phyloP scores from a whole-genome alignment of 2,888 invertebrate genomes.

The Meta bourneti region DNA sequence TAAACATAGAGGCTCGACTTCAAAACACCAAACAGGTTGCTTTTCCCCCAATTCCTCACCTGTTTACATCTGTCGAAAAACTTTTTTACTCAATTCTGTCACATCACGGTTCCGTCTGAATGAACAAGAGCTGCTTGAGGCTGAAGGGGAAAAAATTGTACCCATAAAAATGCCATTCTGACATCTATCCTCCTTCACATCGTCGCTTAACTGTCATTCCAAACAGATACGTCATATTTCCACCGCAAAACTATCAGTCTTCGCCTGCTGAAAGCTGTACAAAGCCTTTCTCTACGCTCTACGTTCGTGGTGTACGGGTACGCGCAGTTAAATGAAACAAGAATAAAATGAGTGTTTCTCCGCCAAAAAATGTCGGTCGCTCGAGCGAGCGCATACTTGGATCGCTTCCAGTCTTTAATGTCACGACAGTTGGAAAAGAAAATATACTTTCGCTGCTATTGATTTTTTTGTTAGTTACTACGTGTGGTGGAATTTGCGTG shows the following conservation, averaged over 20 bases:
- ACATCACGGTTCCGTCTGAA: conserved; percentile 8
- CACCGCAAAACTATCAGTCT: conserved; percentile 32
- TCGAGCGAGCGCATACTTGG: conserved; percentile 59
- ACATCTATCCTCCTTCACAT: conserved; percentile 47
- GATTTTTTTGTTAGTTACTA: conserved; percentile 46
- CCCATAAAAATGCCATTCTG: conserved; percentile 50
- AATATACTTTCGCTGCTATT: conserved; percentile 38
- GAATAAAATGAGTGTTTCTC: conserved; percentile 47
- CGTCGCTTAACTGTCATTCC: conserved; percentile 51
- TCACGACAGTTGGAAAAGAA: conserved; percentile 65
- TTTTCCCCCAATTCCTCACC: too few relatives aligned
- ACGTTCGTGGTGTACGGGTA: conserved; percentile 49
- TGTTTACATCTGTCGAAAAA: too few relatives aligned
- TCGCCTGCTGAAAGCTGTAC: conserved; percentile 43
- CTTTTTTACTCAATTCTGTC: conserved; percentile 10
- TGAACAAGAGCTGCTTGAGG: conserved; percentile 12
- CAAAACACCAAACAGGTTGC: too few relatives aligned
- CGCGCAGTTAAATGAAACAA: conserved; percentile 17
- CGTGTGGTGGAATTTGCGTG: conserved; percentile 22
- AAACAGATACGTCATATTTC: conserved; percentile 66
- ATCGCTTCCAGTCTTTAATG: conserved; percentile 61
- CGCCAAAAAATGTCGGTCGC: conserved; percentile 54
- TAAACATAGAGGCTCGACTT: too few relatives aligned
- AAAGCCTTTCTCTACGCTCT: conserved; percentile 37
- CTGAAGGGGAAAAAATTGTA: not conserved